These are phyloP conservation scores for Otis tarda DNA, from an alignment of 2,113 vertebrate genomes.

Conservation along the genomic window DNA sequence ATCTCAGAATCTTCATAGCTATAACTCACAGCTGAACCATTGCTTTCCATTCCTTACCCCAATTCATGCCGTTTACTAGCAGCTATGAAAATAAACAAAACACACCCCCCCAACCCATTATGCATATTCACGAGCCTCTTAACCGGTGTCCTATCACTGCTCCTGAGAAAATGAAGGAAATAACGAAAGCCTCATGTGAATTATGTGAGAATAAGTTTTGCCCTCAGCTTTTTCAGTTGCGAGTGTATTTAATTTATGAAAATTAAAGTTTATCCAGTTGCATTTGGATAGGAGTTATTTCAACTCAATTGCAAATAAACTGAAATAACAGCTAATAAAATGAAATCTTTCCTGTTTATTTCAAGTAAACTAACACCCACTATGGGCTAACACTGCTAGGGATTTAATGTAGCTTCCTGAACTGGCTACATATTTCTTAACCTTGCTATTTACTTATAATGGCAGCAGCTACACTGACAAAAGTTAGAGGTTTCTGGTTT, in stretches of 20 bases:
- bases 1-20: neutral
- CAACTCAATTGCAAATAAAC: neutral
- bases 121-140: neutral
- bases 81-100: neutral
- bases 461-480: neutral
- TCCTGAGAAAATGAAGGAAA: neutral
- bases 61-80: neutral
- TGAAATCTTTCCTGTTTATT: slow-evolving; percentile 13
- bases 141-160: neutral
- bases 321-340: slow-evolving; percentile 52
- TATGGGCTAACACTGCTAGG: neutral
- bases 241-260: neutral
- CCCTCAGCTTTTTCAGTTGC: neutral
- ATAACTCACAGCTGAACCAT: neutral
- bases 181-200: neutral
- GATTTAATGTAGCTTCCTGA: slow-evolving; percentile 37
- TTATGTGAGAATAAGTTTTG: neutral
- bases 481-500: neutral
- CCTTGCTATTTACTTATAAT: neutral
- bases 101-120: neutral
- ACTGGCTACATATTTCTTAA: neutral
- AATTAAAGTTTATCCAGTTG: neutral
- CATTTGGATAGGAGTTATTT: neutral
- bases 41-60: neutral
- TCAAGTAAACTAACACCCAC: neutral